A percentile compares a stretch with the other conserved stretches of the same genome.
phyloP scores from a whole-genome alignment of 30 jellyfish, hydroid and myxozoan species.

The Aurelia aurita region DNA sequence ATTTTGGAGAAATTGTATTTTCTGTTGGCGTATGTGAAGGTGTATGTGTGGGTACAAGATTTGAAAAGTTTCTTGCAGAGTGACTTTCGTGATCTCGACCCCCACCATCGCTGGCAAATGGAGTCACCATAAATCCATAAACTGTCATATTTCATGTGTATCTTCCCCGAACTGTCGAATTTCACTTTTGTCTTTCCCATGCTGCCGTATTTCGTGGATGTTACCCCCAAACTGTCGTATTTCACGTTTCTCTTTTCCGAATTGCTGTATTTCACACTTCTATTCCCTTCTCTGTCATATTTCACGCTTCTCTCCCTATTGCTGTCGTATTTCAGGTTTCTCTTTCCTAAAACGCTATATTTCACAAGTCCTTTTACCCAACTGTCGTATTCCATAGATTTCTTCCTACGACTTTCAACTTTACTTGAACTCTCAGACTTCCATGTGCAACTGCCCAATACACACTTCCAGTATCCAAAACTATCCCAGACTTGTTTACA shows the following conservation, averaged over 20 bases:
- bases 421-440: neutral
- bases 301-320: neutral
- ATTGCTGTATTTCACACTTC: neutral
- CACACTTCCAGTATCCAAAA: constrained; percentile 4
- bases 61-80: constrained; percentile 47
- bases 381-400: too few relatives aligned
- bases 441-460: neutral
- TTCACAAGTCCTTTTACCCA: neutral
- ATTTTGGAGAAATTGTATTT: neutral
- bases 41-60: constrained; percentile 50
- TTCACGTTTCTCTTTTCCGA: neutral
- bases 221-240: neutral
- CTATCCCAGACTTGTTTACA: constrained; percentile 22
- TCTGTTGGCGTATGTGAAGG: constrained; percentile 53
- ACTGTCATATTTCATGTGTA: constrained; percentile 19
- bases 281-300: neutral
- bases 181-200: neutral
- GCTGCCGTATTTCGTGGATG: neutral
- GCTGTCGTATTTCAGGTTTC: neutral
- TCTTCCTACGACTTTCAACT: neutral
- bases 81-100: neutral
- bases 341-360: neutral
- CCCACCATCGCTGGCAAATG: constrained; percentile 43
- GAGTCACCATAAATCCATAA: constrained; percentile 80
- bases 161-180: neutral